Conservation (phyloP, 2,888 invertebrate genomes). For the Macrophya annulata region DNA sequence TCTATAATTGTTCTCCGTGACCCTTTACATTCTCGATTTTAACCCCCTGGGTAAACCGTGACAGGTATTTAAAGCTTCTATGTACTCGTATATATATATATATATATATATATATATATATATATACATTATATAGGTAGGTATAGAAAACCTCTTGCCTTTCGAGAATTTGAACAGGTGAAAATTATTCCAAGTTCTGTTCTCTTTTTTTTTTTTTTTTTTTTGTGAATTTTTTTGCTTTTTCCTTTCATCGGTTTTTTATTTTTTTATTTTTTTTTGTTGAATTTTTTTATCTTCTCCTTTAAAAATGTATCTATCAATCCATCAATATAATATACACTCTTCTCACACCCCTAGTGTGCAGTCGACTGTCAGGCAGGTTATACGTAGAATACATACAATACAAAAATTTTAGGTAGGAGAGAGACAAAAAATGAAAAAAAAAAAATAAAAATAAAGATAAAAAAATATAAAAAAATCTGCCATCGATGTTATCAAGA, state of each 20-base stretch:
- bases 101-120: no score
- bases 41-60: not conserved
- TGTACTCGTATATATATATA: no score
- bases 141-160: not conserved
- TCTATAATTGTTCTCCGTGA: conserved; percentile 23
- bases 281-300: not conserved
- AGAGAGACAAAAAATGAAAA: not conserved
- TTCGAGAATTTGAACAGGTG: not conserved
- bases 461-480: not conserved
- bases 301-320: not conserved
- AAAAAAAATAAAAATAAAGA: not conserved
- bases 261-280: not conserved
- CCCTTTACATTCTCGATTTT: not conserved
- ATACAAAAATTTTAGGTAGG: not conserved
- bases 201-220: not conserved
- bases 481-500: conserved; percentile 23
- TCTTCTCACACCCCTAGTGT: no score
- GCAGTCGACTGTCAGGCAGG: not conserved
- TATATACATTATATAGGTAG: no score
- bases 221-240: not conserved
- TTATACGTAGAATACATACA: not conserved
- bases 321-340: not conserved
- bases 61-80: not conserved
- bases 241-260: not conserved
- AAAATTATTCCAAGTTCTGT: not conserved